phyloP scores from a whole-genome alignment of 2,888 invertebrate species.

The Villa cingulata region DNA sequence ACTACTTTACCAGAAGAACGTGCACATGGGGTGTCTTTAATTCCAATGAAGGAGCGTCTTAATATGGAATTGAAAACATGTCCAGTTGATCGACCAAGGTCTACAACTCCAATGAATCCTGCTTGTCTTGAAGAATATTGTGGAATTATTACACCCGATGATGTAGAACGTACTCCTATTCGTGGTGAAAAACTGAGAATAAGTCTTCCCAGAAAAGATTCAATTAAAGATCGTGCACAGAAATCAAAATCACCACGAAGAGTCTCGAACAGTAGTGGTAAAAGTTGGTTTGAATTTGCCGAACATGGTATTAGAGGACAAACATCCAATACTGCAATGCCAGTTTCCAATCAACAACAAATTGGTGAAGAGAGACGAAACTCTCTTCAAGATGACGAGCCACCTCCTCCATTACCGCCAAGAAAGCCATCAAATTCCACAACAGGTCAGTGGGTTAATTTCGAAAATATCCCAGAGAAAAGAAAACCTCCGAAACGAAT shows the following conservation, averaged over 20 bases:
- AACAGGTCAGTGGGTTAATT: slow-evolving; percentile 65
- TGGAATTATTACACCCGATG: slow-evolving; percentile 32
- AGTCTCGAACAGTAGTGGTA: slow-evolving; percentile 37
- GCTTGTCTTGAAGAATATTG: slow-evolving; percentile 59
- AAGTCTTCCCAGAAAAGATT: slow-evolving; percentile 49
- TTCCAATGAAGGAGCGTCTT: slow-evolving; percentile 60
- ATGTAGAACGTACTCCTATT: slow-evolving; percentile 17
- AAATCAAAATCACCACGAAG: slow-evolving; percentile 41
- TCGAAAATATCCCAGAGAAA: slow-evolving; percentile 73
- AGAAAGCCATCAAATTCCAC: slow-evolving; percentile 29
- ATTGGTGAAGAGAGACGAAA: background rate
- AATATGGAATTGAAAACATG: slow-evolving; percentile 49
- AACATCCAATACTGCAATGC: background rate
- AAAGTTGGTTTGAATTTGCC: slow-evolving; percentile 48
- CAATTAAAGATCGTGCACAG: slow-evolving; percentile 27
- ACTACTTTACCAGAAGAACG: slow-evolving; percentile 80
- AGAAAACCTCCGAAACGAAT: slow-evolving; percentile 70
- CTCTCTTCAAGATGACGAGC: slow-evolving; percentile 21
- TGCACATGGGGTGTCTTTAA: slow-evolving; percentile 63
- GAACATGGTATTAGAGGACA: slow-evolving; percentile 42
- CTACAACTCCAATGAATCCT: slow-evolving; percentile 58
- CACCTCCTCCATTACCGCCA: slow-evolving; percentile 39
- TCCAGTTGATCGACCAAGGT: slow-evolving; percentile 60
- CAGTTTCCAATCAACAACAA: background rate
- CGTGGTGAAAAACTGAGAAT: slow-evolving; percentile 54